phyloP scores from a whole-genome alignment of 2,797 vertebrate genomes.

The Adelosebastes latens region DNA sequence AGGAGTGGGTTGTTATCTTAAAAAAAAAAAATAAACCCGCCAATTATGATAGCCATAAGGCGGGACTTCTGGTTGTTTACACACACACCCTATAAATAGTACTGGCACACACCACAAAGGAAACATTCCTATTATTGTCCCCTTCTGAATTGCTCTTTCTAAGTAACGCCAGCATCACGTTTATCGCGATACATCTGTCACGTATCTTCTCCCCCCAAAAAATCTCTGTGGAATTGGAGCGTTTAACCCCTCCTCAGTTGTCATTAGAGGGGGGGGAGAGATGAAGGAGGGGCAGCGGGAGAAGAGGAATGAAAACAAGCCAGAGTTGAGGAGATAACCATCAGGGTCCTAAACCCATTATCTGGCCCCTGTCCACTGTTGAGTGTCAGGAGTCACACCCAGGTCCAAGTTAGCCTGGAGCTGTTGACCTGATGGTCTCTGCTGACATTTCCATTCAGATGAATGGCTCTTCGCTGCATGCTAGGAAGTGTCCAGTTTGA shows the following conservation, averaged over 20 bases:
- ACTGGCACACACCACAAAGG: conserved; percentile 67
- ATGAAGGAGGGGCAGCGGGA: conserved; percentile 37
- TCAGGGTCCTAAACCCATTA: conserved; percentile 86
- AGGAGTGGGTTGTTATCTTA: conserved; percentile 41
- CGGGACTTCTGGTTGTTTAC: conserved; percentile 61
- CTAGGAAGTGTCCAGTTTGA: conserved; percentile 85
- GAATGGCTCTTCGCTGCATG: conserved; percentile 81
- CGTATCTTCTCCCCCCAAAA: conserved; percentile 56
- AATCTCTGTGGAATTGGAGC: conserved; percentile 72
- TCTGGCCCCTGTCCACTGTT: conserved; percentile 78
- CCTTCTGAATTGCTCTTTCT: conserved; percentile 57
- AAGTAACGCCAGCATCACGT: conserved; percentile 35
- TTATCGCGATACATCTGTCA: conserved; percentile 73
- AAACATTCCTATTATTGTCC: conserved; percentile 62
- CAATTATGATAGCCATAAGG: conserved; percentile 59
- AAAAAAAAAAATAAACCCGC: conserved; percentile 55
- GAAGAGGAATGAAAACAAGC: conserved; percentile 82
- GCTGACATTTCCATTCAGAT: conserved; percentile 84
- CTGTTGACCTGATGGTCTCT: conserved; percentile 80
- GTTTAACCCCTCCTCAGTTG: conserved; percentile 79
- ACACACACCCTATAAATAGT: conserved; percentile 64
- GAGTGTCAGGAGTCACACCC: conserved; percentile 85
- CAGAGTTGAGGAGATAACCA: conserved; percentile 85
- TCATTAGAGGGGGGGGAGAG: conserved; percentile 61
- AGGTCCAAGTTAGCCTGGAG: conserved; percentile 80